Base-by-base conservation (phyloP, 2,797 vertebrate genomes). In the Chaenodraco wilsoni region DNA sequence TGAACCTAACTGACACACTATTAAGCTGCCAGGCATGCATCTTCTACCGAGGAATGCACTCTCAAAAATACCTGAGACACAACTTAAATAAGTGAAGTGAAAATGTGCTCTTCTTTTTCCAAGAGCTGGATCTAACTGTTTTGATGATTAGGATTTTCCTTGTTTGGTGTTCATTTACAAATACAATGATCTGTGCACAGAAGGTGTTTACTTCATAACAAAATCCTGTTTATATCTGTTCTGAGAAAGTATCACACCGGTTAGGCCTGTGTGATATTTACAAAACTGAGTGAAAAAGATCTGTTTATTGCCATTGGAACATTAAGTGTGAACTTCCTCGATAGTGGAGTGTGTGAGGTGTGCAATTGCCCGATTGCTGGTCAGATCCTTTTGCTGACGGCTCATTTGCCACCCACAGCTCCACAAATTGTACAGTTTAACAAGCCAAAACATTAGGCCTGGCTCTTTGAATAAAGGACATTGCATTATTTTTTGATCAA, bases 31-130 rank as follows among this genome's bases (percentile, higher is more conserved):
- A 85, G 76, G 72, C 86, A 72, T 81, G 86, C 81, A 89, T 88
- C 85, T 81, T 84, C 78, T 61, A 65, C 81, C 19, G 37, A 87
- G 85, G 82, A 90, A 87, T 89, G 84, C 83, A 84, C 84, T 87
- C 76, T 71, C 64, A 81, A 82, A 86, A 83, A 85, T 69, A 81
- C 69, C 83, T 48, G 64, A 86, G 72, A 87, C 76, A 80, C 76
- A 83, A 79, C 77, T 79, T 63, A 60, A 74, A 71, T 48, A 72
- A 73, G 59, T 82, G 74, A 76, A 87, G 63, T 56, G 76, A 81
- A 78, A 68, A 67, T 65, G 82, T 63, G 60, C 57, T 67, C 44
- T 23, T 69, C 21, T 78, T 77, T 79, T 75, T 71, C 41, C 64
- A 46, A 51, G 49, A 72, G 63, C 21, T 63, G 67, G 41, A 65